A percentile compares a stretch with the other conserved stretches of the same genome.
phyloP scores from a whole-genome alignment of 2,888 invertebrate genomes.

The Tinea trinotella region DNA sequence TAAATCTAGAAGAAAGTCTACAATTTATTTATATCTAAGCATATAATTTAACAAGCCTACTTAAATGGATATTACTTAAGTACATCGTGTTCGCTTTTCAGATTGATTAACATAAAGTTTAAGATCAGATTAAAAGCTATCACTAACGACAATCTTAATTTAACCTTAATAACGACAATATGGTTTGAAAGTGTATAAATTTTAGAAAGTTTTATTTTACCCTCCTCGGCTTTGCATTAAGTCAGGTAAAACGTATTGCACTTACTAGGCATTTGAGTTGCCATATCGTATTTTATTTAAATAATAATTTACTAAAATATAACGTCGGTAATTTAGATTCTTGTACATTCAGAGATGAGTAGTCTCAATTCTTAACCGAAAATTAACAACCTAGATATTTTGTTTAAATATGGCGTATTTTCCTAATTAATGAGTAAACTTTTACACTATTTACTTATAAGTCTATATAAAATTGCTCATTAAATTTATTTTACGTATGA shows the following conservation, averaged over 20 bases:
- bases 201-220: slow-evolving; percentile 18
- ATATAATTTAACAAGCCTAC: slow-evolving; percentile 71
- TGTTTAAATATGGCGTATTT: background rate
- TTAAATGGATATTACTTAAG: slow-evolving; percentile 68
- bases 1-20: slow-evolving; percentile 45
- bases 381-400: background rate
- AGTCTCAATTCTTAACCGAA: background rate
- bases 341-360: no score
- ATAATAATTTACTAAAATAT: background rate
- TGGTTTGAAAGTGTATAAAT: background rate
- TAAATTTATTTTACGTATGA: slow-evolving; percentile 16
- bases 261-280: slow-evolving; percentile 20
- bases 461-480: slow-evolving; percentile 1
- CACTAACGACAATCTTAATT: slow-evolving; percentile 60
- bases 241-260: slow-evolving; percentile 25
- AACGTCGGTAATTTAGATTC: background rate
- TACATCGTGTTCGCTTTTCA: slow-evolving; percentile 69
- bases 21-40: slow-evolving; percentile 55
- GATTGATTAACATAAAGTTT: slow-evolving; percentile 38
- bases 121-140: slow-evolving; percentile 44
- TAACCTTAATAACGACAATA: slow-evolving; percentile 12
- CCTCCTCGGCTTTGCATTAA: background rate
- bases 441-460: background rate
- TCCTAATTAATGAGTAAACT: background rate
- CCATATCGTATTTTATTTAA: background rate